Percentiles rank a stretch among this genome's conserved stretches.
phyloP scores from a whole-genome alignment of 2,888 invertebrate genomes.

The Taphrorychus bicolor region DNA sequence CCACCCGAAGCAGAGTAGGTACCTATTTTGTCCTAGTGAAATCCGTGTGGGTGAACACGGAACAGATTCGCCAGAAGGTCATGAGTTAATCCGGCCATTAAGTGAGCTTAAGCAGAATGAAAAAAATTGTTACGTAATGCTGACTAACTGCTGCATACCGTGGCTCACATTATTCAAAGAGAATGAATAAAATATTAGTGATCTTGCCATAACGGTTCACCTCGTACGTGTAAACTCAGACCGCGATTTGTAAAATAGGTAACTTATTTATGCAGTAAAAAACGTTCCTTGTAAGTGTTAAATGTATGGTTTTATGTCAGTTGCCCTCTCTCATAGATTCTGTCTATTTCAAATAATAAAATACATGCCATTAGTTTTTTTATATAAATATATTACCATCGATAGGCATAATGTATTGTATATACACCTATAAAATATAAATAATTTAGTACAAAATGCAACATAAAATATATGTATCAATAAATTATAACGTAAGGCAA shows the following conservation, averaged over 20 bases:
- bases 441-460: constrained; percentile 49
- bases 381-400: constrained; percentile 33
- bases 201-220: neutral
- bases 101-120: neutral
- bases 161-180: neutral
- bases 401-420: constrained; percentile 27
- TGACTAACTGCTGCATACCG: neutral
- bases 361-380: neutral
- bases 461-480: constrained; percentile 50
- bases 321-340: neutral
- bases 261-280: neutral
- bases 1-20: too few relatives aligned
- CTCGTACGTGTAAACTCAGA: neutral
- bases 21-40: too few relatives aligned
- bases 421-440: constrained; percentile 44
- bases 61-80: neutral
- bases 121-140: neutral
- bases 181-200: neutral
- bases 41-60: neutral
- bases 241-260: neutral
- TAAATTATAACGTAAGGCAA: constrained; percentile 46
- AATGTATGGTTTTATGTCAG: neutral
- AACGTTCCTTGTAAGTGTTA: neutral
- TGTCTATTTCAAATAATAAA: too few relatives aligned
- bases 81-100: neutral